Evolutionary conservation across 2,888 invertebrate species (phyloP).

Genomic region (Caenorhabditis macrosperma): DNA sequence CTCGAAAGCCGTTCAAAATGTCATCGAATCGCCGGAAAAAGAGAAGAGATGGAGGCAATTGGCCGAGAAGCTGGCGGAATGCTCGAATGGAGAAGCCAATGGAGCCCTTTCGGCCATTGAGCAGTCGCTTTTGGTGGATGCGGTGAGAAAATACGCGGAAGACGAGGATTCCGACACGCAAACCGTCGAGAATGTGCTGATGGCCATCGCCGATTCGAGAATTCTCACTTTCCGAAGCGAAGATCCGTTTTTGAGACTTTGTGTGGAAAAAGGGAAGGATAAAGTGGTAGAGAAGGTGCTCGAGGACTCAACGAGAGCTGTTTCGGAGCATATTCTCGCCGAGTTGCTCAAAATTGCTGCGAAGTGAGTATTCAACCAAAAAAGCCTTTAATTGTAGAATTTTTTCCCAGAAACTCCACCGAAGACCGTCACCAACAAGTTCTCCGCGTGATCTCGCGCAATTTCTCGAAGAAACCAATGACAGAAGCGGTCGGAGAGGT

Average conservation of each 20-base stretch:
- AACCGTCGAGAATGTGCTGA: conserved; percentile 13
- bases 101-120: conserved; percentile 46
- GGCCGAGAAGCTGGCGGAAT: conserved; percentile 15
- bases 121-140: conserved; percentile 39
- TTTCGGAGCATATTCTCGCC: conserved; percentile 48
- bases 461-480: conserved; percentile 45
- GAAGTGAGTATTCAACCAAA: conserved; percentile 8
- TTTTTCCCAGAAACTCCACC: conserved; percentile 19
- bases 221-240: conserved; percentile 41
- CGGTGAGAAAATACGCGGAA: conserved; percentile 27
- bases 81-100: conserved; percentile 20
- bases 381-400: background rate
- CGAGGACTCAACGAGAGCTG: conserved; percentile 14
- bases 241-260: conserved; percentile 33
- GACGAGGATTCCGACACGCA: conserved; percentile 37
- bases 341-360: conserved; percentile 43
- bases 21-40: conserved; percentile 53
- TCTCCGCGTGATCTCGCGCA: conserved; percentile 22
- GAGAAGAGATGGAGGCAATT: conserved; percentile 57
- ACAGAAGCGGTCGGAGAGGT: conserved; percentile 28
- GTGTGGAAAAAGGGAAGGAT: conserved; percentile 24
- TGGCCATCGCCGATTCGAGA: conserved; percentile 8
- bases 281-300: conserved; percentile 36
- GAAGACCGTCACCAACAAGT: conserved; percentile 17
- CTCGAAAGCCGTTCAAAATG: conserved; percentile 24